These are phyloP conservation scores for Spodoptera picta DNA, from an alignment of 2,888 invertebrate species.

Conservation along the genomic window DNA sequence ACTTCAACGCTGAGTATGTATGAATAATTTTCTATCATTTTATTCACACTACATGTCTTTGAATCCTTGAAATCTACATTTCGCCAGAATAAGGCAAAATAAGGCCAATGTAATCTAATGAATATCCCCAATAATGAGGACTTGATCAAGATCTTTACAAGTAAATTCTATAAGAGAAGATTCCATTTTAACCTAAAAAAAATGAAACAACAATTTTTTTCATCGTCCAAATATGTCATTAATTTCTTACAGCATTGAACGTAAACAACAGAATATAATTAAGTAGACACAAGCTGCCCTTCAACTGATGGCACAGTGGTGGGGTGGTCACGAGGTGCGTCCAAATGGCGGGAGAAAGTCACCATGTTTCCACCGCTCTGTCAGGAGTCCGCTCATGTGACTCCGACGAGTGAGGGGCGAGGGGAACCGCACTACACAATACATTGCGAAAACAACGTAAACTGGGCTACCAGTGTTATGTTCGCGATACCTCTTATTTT, in stretches of 20 bases:
- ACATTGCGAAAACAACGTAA: constrained; percentile 76
- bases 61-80: no score
- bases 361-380: constrained; percentile 70
- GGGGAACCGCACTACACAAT: constrained; percentile 62
- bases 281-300: constrained; percentile 28
- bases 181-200: no score
- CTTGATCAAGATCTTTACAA: no score
- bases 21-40: no score
- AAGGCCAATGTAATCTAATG: no score
- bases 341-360: constrained; percentile 68
- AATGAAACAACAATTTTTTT: no score
- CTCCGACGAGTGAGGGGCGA: constrained; percentile 43
- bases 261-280: constrained; percentile 14
- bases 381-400: constrained; percentile 75
- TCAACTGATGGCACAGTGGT: constrained; percentile 31
- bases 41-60: no score
- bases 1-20: no score
- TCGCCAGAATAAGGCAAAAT: no score
- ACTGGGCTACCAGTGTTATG: constrained; percentile 68
- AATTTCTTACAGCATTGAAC: no score
- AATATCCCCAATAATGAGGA: no score
- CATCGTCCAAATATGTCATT: constrained; percentile 1
- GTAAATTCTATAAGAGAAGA: no score
- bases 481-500: constrained; percentile 66
- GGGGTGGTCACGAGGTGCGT: constrained; percentile 24